Conservation (phyloP, 2,888 invertebrate genomes). For the Clivina fossor region DNA sequence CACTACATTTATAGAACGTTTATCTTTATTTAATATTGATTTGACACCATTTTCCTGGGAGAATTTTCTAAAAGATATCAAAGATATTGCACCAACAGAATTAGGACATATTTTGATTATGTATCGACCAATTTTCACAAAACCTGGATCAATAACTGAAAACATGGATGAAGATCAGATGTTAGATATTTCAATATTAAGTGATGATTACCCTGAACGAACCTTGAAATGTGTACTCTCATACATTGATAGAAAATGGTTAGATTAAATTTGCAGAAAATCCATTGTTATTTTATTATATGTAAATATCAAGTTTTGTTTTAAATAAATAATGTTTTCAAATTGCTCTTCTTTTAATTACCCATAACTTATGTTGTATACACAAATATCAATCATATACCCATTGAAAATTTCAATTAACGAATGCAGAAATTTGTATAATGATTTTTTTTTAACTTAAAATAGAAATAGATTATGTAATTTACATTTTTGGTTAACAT, state of each 20-base stretch:
- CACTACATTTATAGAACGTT: constrained; percentile 52
- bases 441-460: too few relatives aligned
- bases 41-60: constrained; percentile 50
- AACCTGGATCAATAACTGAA: constrained; percentile 53
- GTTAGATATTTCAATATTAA: constrained; percentile 48
- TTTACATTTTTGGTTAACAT: too few relatives aligned
- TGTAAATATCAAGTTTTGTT: too few relatives aligned
- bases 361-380: too few relatives aligned
- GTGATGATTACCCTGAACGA: constrained; percentile 49
- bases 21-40: constrained; percentile 51
- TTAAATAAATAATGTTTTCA: too few relatives aligned
- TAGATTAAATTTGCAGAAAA: constrained; percentile 42
- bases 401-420: too few relatives aligned
- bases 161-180: constrained; percentile 52
- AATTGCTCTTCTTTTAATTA: too few relatives aligned
- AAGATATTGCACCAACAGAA: constrained; percentile 52
- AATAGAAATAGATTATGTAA: too few relatives aligned
- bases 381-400: too few relatives aligned
- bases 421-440: too few relatives aligned
- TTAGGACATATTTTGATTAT: constrained; percentile 56
- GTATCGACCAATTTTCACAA: constrained; percentile 56
- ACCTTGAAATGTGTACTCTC: constrained; percentile 48
- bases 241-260: constrained; percentile 48
- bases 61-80: constrained; percentile 53
- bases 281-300: too few relatives aligned